Evolutionary conservation across 2,113 vertebrate species (phyloP).

Genomic region (Pandion haliaetus): DNA sequence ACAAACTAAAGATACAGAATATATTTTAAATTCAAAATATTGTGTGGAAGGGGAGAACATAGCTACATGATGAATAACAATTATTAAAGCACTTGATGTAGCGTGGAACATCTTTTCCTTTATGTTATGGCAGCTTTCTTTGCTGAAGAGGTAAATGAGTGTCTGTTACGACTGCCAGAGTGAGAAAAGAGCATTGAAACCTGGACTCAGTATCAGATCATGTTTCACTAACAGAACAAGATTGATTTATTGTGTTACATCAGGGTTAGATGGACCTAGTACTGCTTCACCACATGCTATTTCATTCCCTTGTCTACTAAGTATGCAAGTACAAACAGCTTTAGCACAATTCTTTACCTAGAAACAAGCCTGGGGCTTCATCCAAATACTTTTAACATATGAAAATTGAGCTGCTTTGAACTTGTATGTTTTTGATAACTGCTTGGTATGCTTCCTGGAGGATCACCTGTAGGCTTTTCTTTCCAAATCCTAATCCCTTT

Average conservation of each 20-base stretch:
- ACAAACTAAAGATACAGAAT: neutral
- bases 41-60: neutral
- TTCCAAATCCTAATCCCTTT: constrained; percentile 97
- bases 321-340: constrained; percentile 89
- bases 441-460: constrained; percentile 98
- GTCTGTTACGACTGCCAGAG: constrained; percentile 12
- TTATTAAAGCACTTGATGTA: neutral
- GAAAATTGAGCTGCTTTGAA: constrained; percentile 99
- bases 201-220: constrained; percentile 51
- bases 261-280: constrained; percentile 67
- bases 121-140: constrained; percentile 22
- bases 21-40: neutral
- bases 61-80: neutral
- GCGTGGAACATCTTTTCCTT: neutral
- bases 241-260: constrained; percentile 74
- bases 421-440: constrained; percentile 99
- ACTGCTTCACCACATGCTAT: constrained; percentile 63
- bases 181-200: constrained; percentile 39
- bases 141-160: constrained; percentile 23
- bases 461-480: constrained; percentile 97
- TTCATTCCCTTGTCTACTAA: constrained; percentile 74
- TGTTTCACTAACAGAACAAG: constrained; percentile 65
- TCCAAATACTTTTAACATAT: constrained; percentile 94
- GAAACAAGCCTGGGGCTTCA: constrained; percentile 87
- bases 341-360: constrained; percentile 86